These are phyloP conservation scores for Colossoma macropomum DNA, from an alignment of 2,113 vertebrate species.

Conservation along the genomic window DNA sequence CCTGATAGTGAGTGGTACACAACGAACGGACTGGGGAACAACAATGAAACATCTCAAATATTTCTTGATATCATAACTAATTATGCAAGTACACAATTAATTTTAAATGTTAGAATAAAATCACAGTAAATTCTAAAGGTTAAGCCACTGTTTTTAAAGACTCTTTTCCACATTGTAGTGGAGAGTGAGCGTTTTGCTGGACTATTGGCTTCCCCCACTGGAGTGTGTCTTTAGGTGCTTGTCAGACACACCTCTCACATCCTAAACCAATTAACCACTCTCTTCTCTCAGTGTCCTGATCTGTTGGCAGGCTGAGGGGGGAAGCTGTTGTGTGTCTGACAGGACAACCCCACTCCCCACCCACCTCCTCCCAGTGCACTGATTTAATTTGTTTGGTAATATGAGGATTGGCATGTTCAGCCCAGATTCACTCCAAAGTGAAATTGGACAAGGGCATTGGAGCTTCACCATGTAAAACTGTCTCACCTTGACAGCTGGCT, in stretches of 20 bases:
- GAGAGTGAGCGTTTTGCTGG: slow-evolving; percentile 36
- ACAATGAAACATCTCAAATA: too few species aligned
- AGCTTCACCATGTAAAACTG: slow-evolving; percentile 79
- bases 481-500: slow-evolving; percentile 82
- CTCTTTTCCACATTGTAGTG: neutral
- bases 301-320: slow-evolving; percentile 58
- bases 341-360: slow-evolving; percentile 44
- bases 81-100: too few species aligned
- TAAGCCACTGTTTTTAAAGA: neutral
- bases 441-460: slow-evolving; percentile 84
- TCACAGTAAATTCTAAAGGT: neutral
- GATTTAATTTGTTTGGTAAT: slow-evolving; percentile 85
- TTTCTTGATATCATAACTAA: too few species aligned
- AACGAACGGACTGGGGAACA: too few species aligned
- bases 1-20: too few species aligned
- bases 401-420: slow-evolving; percentile 82
- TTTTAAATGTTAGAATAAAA: too few species aligned
- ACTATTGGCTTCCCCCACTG: slow-evolving; percentile 35
- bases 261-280: slow-evolving; percentile 72
- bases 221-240: slow-evolving; percentile 53
- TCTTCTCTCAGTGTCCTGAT: slow-evolving; percentile 67
- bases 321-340: slow-evolving; percentile 59
- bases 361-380: slow-evolving; percentile 63
- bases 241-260: slow-evolving; percentile 61
- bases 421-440: slow-evolving; percentile 81